Evolutionary conservation across 2,888 invertebrate genomes (phyloP), one percentile per base, ranked within the genome.

Genomic region (Dione juno): DNA sequence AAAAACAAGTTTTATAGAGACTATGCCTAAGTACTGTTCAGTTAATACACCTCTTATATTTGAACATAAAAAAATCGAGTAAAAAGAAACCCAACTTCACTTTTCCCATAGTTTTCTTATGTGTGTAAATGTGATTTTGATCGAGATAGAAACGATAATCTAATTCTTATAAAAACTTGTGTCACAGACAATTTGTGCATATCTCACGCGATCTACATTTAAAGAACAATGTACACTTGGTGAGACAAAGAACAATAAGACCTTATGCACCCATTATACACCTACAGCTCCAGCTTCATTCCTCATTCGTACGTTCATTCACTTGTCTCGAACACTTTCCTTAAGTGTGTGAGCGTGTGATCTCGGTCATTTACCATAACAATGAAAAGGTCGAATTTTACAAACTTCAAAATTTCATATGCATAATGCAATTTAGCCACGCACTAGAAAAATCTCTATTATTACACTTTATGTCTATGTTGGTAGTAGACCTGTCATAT

Each of bases 271-370:
- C 59, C 53, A 68, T 68, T 68, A 21, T 19, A 58, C 28, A 63
- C 63, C 43, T 19, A 50, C 64, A 64, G 13, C 64, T 64, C 50
- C 64, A 64, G 50, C 50, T 64, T 63, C 68, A 53, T 53, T 63
- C 67, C 67, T 59, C 50, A 59, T 66, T 63, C 59, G 13, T 67
- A 45, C 63, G 71, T 67, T 72, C 74, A 72, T 74, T 74, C 74
- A 67, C 69, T 69, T 61, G 74, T 66, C 64, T 71, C 64, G 65
- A 73, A 74, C 66, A 70, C 73, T 75, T 76, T 76, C 74, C 63
- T 57, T 69, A 67, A 70, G 67, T 66, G 61, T 35, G 53, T 64
- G 72, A 52, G 67, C 74, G 74, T 74, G 74, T 65, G 74, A 71
- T 74, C 64, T 71, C 53, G 57, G 64, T 21, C 66, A 66, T 72